Percentiles rank a stretch among this genome's conserved stretches.
Evolutionary conservation across 2,113 vertebrate genomes (phyloP).

Genomic region (Mastomys coucha): DNA sequence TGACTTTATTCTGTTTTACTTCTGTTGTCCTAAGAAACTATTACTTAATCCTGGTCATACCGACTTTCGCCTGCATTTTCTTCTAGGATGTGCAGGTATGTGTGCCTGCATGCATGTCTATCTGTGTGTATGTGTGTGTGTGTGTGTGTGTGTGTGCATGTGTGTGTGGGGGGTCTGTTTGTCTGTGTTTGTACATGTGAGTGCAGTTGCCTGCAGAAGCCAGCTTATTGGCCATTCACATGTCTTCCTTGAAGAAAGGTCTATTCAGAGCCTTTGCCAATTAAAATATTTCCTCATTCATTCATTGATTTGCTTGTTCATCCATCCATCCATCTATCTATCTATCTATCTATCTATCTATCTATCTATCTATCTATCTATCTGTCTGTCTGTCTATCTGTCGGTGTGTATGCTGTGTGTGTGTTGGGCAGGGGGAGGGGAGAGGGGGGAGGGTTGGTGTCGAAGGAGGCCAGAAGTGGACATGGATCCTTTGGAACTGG

Average conservation of each 20-base stretch:
- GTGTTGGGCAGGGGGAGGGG: no score
- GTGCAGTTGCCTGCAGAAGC: no score
- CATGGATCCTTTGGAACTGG: not conserved
- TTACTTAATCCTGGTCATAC: not conserved
- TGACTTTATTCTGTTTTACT: not conserved
- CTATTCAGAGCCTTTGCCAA: not conserved
- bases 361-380: no score
- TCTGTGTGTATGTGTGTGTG: not conserved
- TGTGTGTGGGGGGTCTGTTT: no score
- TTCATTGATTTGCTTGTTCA: not conserved
- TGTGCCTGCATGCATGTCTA: not conserved
- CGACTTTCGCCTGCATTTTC: not conserved
- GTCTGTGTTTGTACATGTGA: no score
- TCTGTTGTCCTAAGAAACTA: not conserved
- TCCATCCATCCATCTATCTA: no score
- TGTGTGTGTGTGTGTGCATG: not conserved
- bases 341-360: no score
- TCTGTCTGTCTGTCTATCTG: not conserved
- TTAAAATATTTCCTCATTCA: not conserved
- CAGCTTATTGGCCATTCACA: not conserved
- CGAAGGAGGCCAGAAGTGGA: not conserved
- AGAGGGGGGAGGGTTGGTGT: no score
- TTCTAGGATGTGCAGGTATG: not conserved
- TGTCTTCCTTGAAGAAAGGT: conserved; percentile 11
- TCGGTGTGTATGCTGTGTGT: not conserved